Conservation (phyloP, 2,113 vertebrate genomes). For the Cnemophilus loriae region DNA sequence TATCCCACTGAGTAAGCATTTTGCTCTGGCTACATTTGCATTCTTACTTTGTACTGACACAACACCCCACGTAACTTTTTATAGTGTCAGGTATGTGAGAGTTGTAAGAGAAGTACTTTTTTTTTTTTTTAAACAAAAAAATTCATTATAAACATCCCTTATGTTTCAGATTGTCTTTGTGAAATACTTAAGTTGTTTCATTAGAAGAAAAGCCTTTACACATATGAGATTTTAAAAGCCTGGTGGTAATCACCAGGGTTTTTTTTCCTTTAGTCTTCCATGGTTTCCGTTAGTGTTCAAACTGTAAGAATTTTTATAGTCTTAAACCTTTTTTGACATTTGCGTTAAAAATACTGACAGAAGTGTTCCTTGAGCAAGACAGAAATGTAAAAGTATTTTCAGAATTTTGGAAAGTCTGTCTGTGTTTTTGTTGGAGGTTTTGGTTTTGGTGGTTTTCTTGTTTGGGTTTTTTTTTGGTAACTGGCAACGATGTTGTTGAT, state of each 20-base stretch:
- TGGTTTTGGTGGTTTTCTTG: neutral
- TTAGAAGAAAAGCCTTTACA: neutral
- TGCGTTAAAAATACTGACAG: neutral
- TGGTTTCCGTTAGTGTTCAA: neutral
- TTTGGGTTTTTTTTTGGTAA: neutral
- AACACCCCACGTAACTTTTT: neutral
- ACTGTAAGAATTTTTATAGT: neutral
- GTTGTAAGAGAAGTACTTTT: neutral
- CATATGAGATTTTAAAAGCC: neutral
- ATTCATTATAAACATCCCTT: neutral
- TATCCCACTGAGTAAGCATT: neutral
- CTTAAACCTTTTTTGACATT: neutral
- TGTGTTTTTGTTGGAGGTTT: neutral
- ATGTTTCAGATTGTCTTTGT: neutral
- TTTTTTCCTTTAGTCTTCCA: neutral
- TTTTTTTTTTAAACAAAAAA: neutral
- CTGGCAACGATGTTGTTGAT: neutral
- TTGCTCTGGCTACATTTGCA: neutral
- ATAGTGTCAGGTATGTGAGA: neutral
- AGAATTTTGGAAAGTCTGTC: neutral
- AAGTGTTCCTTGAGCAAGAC: neutral
- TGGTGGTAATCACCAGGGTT: neutral
- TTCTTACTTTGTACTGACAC: neutral
- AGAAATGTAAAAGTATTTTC: neutral
- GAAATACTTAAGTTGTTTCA: neutral